Conservation (phyloP, 2,797 vertebrate genomes). For the Lagodon rhomboides region DNA sequence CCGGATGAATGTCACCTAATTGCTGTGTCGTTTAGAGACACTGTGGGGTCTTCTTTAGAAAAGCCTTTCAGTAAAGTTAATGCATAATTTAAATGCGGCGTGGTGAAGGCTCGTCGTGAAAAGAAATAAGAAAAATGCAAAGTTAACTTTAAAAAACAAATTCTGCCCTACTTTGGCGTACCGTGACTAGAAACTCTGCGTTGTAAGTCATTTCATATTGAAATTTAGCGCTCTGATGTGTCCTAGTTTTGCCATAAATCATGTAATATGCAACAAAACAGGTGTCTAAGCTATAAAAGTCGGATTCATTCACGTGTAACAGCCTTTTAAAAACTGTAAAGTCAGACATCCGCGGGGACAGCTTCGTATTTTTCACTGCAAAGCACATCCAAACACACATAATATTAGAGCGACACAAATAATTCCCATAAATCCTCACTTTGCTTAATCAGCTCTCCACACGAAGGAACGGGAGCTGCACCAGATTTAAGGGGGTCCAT, state of each 20-base stretch:
- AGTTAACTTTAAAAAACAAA: conserved; percentile 2
- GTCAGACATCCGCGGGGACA: not conserved
- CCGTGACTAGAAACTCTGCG: not conserved
- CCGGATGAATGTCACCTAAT: conserved; percentile 26
- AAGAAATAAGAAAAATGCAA: conserved; percentile 20
- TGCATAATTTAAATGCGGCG: conserved; percentile 16
- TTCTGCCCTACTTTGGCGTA: not conserved
- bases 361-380: conserved; percentile 1
- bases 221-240: conserved; percentile 12
- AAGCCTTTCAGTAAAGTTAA: conserved; percentile 18
- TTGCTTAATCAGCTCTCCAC: conserved; percentile 36
- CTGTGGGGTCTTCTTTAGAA: not conserved
- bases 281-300: not conserved
- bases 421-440: conserved; percentile 30
- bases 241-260: conserved; percentile 32
- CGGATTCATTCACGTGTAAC: conserved; percentile 3
- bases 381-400: not conserved
- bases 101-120: conserved; percentile 15
- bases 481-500: conserved; percentile 46
- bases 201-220: not conserved
- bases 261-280: conserved; percentile 15
- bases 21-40: not conserved
- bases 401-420: conserved; percentile 7
- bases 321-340: not conserved
- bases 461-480: conserved; percentile 7